Conservation (phyloP, 64 coral and sea anemone species). For the Montipora cactus region DNA sequence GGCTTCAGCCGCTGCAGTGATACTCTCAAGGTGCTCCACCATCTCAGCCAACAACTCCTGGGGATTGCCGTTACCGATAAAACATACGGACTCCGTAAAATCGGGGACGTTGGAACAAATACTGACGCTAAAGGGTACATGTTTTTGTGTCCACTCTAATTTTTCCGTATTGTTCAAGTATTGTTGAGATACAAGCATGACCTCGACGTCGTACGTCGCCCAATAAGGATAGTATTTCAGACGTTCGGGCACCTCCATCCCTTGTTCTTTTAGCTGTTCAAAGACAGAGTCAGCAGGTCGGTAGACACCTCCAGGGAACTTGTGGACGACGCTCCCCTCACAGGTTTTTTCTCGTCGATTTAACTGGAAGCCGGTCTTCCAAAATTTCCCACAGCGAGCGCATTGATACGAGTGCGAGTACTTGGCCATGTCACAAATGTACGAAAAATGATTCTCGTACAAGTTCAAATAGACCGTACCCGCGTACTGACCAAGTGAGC, state of each 20-base stretch:
- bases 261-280: conserved; percentile 52
- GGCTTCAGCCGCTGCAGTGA: conserved; percentile 37
- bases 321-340: conserved; percentile 5
- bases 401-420: conserved; percentile 47
- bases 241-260: not conserved
- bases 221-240: conserved; percentile 27
- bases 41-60: conserved; percentile 36
- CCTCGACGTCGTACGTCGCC: conserved; percentile 29
- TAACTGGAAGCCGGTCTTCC: conserved; percentile 10
- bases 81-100: not conserved
- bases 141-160: conserved; percentile 24
- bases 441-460: conserved; percentile 41
- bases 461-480: conserved; percentile 55
- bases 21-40: not conserved
- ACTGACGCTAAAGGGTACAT: conserved; percentile 23
- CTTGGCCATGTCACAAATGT: conserved; percentile 10
- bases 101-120: conserved; percentile 15
- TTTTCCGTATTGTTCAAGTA: conserved; percentile 16
- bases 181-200: not conserved
- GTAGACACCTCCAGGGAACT: conserved; percentile 46
- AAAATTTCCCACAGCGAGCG: conserved; percentile 39
- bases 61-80: not conserved
- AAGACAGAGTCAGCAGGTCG: conserved; percentile 10
- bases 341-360: conserved; percentile 5
- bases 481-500: conserved; percentile 19